phyloP scores from a whole-genome alignment of 2,888 invertebrate species.

The Nymphalis polychloros region DNA sequence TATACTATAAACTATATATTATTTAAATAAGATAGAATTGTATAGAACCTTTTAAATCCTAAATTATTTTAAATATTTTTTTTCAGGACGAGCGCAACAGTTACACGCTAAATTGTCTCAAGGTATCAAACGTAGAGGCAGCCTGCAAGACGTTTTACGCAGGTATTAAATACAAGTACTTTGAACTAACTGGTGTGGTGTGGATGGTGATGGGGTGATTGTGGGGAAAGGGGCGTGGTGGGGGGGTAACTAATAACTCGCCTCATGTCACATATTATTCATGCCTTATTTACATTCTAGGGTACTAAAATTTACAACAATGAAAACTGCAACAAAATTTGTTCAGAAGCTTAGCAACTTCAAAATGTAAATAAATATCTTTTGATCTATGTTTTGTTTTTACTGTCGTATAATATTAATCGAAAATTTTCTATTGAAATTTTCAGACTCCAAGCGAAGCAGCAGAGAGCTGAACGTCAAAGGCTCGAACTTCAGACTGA shows the following conservation, averaged over 20 bases:
- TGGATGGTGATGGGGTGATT: too few relatives aligned
- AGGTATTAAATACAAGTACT: constrained; percentile 48
- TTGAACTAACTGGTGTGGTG: constrained; percentile 1
- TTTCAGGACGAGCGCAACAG: constrained; percentile 90
- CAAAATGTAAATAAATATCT: constrained; percentile 10
- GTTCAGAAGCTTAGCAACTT: constrained; percentile 12
- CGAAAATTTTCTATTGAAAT: not conserved
- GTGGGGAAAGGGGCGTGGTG: not conserved
- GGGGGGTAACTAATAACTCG: not conserved
- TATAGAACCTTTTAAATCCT: too few relatives aligned
- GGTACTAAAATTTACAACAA: constrained; percentile 9
- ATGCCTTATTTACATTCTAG: constrained; percentile 13
- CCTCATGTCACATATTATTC: not conserved
- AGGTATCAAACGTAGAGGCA: constrained; percentile 91
- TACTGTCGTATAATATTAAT: too few relatives aligned
- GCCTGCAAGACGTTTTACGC: constrained; percentile 90
- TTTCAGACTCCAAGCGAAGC: constrained; percentile 90
- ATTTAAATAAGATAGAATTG: too few relatives aligned
- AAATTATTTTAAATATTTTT: not conserved
- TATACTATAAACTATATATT: too few relatives aligned
- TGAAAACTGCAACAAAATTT: constrained; percentile 12
- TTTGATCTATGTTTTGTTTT: not conserved
- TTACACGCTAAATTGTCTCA: constrained; percentile 96
- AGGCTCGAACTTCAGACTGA: constrained; percentile 91
- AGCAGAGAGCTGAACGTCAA: constrained; percentile 94